These are phyloP conservation scores for Butorides virescens DNA, from an alignment of 2,113 vertebrate genomes.

Conservation along the genomic window DNA sequence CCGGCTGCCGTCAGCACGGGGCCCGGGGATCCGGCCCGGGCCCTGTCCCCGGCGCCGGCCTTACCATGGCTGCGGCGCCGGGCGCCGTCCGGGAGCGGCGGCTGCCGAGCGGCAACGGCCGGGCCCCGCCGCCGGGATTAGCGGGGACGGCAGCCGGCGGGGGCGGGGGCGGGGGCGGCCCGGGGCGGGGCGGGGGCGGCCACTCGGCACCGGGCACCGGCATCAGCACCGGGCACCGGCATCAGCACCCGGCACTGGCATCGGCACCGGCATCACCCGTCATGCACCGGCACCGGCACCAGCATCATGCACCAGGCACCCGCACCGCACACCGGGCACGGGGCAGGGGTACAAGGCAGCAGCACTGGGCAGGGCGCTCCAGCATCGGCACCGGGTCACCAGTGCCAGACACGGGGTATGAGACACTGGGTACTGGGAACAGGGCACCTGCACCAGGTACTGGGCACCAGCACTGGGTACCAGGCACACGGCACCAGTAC, in stretches of 20 bases:
- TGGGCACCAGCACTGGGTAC: too few relatives aligned
- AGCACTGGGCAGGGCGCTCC: not conserved
- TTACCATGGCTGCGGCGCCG: not conserved
- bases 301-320: too few relatives aligned
- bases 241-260: not conserved
- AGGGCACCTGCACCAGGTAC: not conserved
- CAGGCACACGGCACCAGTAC: not conserved
- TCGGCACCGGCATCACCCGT: too few relatives aligned
- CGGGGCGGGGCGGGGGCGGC: not conserved
- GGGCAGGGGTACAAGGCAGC: not conserved
- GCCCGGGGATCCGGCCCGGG: not conserved
- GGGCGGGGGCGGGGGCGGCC: not conserved
- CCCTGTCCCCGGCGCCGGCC: not conserved
- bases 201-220: not conserved
- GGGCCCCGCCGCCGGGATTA: not conserved
- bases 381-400: too few relatives aligned
- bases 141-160: not conserved
- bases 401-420: too few relatives aligned
- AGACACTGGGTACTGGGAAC: not conserved
- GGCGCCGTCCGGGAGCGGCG: not conserved
- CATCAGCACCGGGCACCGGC: too few relatives aligned
- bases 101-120: not conserved
- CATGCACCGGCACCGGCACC: too few relatives aligned
- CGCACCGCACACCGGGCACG: rapidly evolving
- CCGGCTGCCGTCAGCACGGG: too few relatives aligned